Conservation (phyloP, 2,888 invertebrate species). For the Drosophila paramelanica region DNA sequence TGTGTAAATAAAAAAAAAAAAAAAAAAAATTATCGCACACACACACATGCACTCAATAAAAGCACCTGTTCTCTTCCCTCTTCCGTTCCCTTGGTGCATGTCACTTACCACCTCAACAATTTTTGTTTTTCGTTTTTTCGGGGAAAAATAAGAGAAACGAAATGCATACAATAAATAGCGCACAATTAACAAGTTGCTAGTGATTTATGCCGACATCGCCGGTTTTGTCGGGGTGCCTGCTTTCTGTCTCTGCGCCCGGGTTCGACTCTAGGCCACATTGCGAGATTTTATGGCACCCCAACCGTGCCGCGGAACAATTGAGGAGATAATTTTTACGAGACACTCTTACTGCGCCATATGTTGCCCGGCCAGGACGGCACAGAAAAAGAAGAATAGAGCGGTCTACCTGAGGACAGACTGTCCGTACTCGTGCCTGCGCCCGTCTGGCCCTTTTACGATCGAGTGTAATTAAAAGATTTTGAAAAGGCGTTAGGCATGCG, state of each 20-base stretch:
- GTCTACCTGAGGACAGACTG: background rate
- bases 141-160: conserved; percentile 65
- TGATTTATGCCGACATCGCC: conserved; percentile 73
- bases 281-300: conserved; percentile 74
- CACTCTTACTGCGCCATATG: conserved; percentile 66
- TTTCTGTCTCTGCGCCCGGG: conserved; percentile 11
- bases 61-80: conserved; percentile 62
- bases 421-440: background rate
- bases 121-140: conserved; percentile 20
- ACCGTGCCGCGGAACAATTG: conserved; percentile 70
- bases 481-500: conserved; percentile 71
- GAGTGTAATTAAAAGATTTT: conserved; percentile 71
- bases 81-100: conserved; percentile 15
- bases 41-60: conserved; percentile 8
- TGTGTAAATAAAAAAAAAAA: too few species aligned
- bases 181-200: conserved; percentile 77
- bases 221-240: conserved; percentile 34
- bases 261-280: conserved; percentile 35
- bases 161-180: conserved; percentile 76
- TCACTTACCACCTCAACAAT: conserved; percentile 72
- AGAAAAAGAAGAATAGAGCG: background rate
- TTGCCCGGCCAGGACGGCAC: conserved; percentile 31
- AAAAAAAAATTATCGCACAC: conserved; percentile 23
- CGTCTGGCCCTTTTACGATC: conserved; percentile 43
- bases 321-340: conserved; percentile 74